phyloP scores from a whole-genome alignment of 1,140 invertebrate genomes.

The Steinernema khuongi region DNA sequence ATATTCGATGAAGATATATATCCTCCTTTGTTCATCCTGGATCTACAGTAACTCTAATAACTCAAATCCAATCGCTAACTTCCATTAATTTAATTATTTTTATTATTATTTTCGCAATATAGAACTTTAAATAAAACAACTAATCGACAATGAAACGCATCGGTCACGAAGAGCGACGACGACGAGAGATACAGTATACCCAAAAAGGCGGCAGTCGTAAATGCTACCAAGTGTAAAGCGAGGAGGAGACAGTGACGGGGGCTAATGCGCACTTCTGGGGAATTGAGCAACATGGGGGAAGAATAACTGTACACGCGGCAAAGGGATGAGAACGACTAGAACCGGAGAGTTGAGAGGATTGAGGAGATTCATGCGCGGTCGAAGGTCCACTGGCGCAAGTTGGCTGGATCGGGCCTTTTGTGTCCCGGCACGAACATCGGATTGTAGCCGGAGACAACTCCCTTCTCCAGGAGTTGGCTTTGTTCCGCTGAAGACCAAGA shows the following conservation, averaged over 20 bases:
- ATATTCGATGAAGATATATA: too few relatives aligned
- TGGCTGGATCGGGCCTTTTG: neutral
- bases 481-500: neutral
- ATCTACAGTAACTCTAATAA: too few relatives aligned
- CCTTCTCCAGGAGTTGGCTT: neutral
- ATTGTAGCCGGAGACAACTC: neutral
- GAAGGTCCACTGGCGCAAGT: constrained; percentile 6
- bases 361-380: neutral
- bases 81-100: neutral
- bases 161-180: neutral
- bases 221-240: neutral
- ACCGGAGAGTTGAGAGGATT: neutral
- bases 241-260: neutral
- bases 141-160: neutral
- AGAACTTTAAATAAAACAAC: constrained; percentile 11
- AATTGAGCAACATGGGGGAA: neutral
- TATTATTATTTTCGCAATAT: neutral
- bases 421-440: neutral
- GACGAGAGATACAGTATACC: constrained; percentile 8
- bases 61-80: neutral
- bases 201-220: neutral
- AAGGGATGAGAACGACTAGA: constrained; percentile 1
- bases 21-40: too few relatives aligned
- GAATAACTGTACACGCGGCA: constrained; percentile 1
- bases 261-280: neutral